phyloP scores from a whole-genome alignment of 2,113 vertebrate genomes.

The Gallinago paraguaiae region DNA sequence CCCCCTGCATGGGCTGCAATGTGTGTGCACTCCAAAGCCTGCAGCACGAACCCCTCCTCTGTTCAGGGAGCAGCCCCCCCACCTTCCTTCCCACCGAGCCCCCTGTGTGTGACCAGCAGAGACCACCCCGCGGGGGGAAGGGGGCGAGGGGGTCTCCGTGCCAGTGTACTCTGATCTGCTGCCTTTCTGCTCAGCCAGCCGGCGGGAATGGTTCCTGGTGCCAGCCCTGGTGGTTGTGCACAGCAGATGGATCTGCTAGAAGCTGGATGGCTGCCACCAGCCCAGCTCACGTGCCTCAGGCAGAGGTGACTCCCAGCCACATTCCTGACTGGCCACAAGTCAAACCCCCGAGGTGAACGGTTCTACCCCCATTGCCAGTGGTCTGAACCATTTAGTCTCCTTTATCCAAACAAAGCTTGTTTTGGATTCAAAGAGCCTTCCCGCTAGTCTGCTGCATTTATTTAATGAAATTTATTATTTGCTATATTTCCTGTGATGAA shows the following conservation, averaged over 20 bases:
- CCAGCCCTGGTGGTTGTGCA: conserved; percentile 9
- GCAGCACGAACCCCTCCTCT: neutral
- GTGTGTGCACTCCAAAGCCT: accelerated
- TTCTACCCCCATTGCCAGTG: conserved; percentile 1
- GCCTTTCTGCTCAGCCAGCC: neutral
- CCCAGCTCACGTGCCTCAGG: conserved; percentile 20
- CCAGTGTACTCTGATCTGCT: neutral
- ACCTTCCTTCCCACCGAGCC: neutral
- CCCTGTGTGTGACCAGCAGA: neutral
- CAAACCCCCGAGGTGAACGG: conserved; percentile 44
- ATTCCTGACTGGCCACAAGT: neutral
- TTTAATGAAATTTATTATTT: neutral
- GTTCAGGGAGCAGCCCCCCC: neutral
- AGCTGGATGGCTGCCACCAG: conserved; percentile 43
- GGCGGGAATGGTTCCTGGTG: conserved; percentile 19
- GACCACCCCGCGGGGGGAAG: neutral
- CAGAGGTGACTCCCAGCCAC: conserved; percentile 57
- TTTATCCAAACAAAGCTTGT: conserved; percentile 45
- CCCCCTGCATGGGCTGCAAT: accelerated
- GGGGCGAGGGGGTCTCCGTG: neutral
- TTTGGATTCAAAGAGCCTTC: conserved; percentile 26
- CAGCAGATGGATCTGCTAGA: conserved; percentile 37
- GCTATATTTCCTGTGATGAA: neutral
- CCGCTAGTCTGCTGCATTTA: neutral
- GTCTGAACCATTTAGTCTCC: neutral